Conservation (phyloP, 2,113 vertebrate genomes). For the Apteryx owenii region DNA sequence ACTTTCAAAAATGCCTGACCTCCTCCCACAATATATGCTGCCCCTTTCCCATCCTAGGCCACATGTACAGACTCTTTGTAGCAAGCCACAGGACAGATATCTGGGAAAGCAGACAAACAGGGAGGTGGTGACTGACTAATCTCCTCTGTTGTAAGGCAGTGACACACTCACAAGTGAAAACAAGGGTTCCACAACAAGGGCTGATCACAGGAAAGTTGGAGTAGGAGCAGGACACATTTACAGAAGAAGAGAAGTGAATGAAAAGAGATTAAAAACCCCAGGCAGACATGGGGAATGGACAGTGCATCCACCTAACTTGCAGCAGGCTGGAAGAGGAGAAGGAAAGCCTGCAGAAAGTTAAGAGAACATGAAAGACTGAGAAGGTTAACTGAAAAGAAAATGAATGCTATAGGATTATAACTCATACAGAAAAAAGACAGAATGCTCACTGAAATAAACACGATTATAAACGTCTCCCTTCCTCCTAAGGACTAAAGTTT, state of each 20-base stretch:
- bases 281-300: not conserved
- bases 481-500: not conserved
- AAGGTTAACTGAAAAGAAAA: not conserved
- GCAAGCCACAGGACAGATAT: rapidly evolving
- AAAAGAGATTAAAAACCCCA: not conserved
- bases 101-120: not conserved
- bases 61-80: not conserved
- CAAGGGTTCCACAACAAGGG: not conserved
- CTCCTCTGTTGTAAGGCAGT: not conserved
- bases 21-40: not conserved
- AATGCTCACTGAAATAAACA: not conserved
- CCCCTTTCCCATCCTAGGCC: not conserved
- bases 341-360: not conserved
- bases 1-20: not conserved
- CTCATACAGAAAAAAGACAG: not conserved
- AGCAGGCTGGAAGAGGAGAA: not conserved
- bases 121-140: not conserved
- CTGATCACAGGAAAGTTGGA: not conserved
- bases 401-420: not conserved
- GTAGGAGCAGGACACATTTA: not conserved
- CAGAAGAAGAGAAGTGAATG: not conserved
- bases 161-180: not conserved
- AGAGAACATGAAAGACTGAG: not conserved
- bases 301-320: not conserved
- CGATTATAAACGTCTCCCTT: not conserved